Percentiles rank a stretch among this genome's conserved stretches.
phyloP scores from a whole-genome alignment of 2,888 invertebrate species.

The Nudaria mundana region DNA sequence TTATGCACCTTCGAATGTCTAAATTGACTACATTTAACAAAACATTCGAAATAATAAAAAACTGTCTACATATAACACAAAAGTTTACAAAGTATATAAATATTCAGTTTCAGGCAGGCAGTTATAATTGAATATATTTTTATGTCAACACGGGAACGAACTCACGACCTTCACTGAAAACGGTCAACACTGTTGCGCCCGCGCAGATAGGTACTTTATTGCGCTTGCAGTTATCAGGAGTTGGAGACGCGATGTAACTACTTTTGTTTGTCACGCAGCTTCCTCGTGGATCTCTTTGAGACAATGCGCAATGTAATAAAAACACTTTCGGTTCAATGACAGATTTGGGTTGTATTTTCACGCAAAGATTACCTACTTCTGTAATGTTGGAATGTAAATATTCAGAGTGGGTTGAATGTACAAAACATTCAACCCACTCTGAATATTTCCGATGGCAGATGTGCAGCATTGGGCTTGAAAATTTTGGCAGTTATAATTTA shows the following conservation, averaged over 20 bases:
- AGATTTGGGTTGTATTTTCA: background rate
- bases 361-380: no score
- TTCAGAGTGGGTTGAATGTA: no score
- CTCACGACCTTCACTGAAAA: conserved; percentile 21
- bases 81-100: background rate
- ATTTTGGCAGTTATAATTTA: no score
- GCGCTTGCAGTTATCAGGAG: conserved; percentile 8
- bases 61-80: no score
- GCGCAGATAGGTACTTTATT: conserved; percentile 15
- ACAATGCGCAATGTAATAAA: background rate
- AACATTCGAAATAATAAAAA: no score
- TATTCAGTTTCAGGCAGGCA: background rate
- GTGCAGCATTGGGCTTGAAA: no score
- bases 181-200: conserved; percentile 14
- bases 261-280: conserved; percentile 5
- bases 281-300: background rate
- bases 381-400: no score
- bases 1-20: no score
- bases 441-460: no score
- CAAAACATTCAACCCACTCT: no score
- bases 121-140: conserved; percentile 3
- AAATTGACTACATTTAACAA: no score
- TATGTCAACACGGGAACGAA: conserved; percentile 16
- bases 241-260: conserved; percentile 4
- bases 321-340: background rate